Conservation (phyloP, 2,888 invertebrate species). For the Thecophora atra region DNA sequence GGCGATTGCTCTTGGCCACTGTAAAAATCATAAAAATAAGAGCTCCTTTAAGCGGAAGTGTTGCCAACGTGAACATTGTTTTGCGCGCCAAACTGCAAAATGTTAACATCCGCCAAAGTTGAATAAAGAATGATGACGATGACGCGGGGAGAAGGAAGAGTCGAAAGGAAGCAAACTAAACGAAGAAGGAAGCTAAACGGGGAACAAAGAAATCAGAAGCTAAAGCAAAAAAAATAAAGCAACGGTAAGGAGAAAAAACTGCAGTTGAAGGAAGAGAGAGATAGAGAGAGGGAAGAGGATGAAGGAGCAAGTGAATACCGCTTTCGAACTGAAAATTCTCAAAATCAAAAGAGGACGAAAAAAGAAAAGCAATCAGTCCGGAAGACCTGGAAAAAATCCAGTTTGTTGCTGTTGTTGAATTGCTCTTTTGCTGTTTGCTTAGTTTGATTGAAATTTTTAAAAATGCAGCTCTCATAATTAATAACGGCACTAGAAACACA, state of each 20-base stretch:
- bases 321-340: neutral
- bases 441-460: no score
- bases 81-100: constrained; percentile 33
- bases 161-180: neutral
- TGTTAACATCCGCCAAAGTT: constrained; percentile 29
- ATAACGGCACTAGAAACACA: neutral
- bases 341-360: no score
- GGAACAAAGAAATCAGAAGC: no score
- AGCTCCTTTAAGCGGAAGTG: constrained; percentile 20
- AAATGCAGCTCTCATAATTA: neutral
- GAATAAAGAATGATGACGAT: neutral
- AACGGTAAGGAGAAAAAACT: neutral
- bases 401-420: no score
- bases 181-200: no score
- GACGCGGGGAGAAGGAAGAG: neutral
- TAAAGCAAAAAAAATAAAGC: no score
- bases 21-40: no score
- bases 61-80: constrained; percentile 33
- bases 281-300: neutral
- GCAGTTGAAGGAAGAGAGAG: neutral
- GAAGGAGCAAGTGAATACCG: neutral
- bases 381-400: no score
- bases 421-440: no score
- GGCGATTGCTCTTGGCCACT: no score
- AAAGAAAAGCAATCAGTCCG: no score